Percentiles rank a stretch among this genome's conserved stretches.
Conservation (phyloP, 92 coral and sea anemone genomes). For the Meandrina meandrites region DNA sequence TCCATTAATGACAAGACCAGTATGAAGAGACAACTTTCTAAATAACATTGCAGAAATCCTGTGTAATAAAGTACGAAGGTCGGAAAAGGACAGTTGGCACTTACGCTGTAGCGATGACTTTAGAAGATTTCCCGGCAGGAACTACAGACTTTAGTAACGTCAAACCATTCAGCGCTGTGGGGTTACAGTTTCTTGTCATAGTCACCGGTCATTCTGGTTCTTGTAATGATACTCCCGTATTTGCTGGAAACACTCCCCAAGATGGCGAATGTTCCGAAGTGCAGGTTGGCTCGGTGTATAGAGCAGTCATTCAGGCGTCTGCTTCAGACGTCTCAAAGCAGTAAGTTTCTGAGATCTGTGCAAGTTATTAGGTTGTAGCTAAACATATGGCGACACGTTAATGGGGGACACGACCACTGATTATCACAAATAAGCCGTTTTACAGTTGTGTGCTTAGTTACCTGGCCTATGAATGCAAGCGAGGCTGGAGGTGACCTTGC, state of each 20-base stretch:
- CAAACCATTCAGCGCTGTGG: slow-evolving; percentile 53
- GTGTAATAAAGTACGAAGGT: slow-evolving; percentile 11
- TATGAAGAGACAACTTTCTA: neutral
- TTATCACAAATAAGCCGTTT: neutral
- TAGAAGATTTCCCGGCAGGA: too few species aligned
- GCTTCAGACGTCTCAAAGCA: slow-evolving; percentile 29
- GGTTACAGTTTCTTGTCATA: slow-evolving; percentile 46
- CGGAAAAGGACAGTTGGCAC: slow-evolving; percentile 22
- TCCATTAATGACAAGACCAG: neutral
- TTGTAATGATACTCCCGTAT: slow-evolving; percentile 38
- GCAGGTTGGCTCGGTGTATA: slow-evolving; percentile 26
- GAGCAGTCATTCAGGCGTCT: slow-evolving; percentile 26
- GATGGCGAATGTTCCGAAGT: slow-evolving; percentile 43
- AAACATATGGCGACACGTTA: neutral
- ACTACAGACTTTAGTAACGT: slow-evolving; percentile 14
- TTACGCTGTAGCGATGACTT: slow-evolving; percentile 51
- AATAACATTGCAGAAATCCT: neutral
- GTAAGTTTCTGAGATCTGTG: neutral
- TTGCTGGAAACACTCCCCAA: slow-evolving; percentile 34
- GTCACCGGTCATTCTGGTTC: slow-evolving; percentile 9
- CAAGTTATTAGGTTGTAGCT: neutral
- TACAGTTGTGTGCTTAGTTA: too few species aligned
- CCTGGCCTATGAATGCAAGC: too few species aligned
- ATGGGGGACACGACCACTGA: neutral
- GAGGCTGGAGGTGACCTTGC: too few species aligned